A percentile compares a stretch with the other conserved stretches of the same genome.
Conservation (phyloP, 2,113 vertebrate species). For the Athene noctua region DNA sequence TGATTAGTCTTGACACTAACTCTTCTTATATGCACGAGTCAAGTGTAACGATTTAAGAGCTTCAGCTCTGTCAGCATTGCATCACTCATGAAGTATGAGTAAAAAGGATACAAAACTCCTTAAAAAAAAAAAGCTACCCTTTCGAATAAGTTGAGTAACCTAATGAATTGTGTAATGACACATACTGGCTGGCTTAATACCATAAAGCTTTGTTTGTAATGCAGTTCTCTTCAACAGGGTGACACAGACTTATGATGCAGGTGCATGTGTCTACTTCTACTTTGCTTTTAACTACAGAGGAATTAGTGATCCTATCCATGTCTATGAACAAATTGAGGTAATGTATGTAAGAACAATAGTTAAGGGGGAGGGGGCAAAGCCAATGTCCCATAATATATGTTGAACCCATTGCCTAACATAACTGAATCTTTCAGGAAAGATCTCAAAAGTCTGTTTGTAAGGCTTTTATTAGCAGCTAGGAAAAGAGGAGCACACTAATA, state of each 20-base stretch:
- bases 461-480: not conserved
- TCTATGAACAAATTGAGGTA: conserved; percentile 97
- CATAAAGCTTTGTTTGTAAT: conserved; percentile 37
- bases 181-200: conserved; percentile 39
- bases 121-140: not conserved
- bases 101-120: not conserved
- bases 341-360: not conserved
- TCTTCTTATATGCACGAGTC: conserved; percentile 56
- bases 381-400: not conserved
- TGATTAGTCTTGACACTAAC: conserved; percentile 74
- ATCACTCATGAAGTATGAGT: not conserved
- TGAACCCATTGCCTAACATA: not conserved
- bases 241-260: conserved; percentile 94
- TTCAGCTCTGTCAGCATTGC: conserved; percentile 74
- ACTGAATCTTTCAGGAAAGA: not conserved
- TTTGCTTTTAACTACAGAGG: conserved; percentile 99
- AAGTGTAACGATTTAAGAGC: conserved; percentile 71
- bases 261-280: conserved; percentile 99
- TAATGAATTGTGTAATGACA: conserved; percentile 6
- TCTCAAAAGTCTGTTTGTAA: not conserved
- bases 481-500: not conserved
- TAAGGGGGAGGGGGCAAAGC: not conserved
- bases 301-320: conserved; percentile 89
- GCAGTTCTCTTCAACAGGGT: conserved; percentile 80
- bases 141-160: not conserved